Evolutionary conservation across 2,113 vertebrate genomes (phyloP), one percentile per base, ranked within the genome.

Genomic region (Tinamus guttatus): DNA sequence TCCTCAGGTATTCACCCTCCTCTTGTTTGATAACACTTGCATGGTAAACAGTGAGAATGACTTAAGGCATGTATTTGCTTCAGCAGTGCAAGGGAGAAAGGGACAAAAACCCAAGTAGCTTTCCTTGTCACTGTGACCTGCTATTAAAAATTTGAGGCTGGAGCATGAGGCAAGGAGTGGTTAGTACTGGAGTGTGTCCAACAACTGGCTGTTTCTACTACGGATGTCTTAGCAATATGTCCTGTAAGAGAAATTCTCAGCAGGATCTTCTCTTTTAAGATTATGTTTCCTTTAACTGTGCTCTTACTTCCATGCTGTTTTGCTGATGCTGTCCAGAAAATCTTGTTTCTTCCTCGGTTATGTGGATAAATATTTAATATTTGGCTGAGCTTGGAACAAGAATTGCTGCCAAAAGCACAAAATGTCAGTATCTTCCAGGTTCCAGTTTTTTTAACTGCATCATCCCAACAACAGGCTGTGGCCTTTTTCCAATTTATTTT

Each of bases 1-100:
- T 77, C 38, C 38, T 30, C 58, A 52, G 47, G 47, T 82, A 64
- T 79, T 84, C 43, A 28, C 22, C 20, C 27, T 24, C 13, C 5
- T 32, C 95, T 73, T 95, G 13, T 84, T 82, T 81, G 73, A 13
- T 87, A 78, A 78, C 21, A 78, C 18, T 52, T 68, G 9, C 40
- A 62, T 59, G 90, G 56, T 60, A 95, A 63, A 80, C 74, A 62
- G 64, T 89, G 67, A 45, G 68, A 90, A 96, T 81, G 52, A 70
- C 7, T 75, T 75, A 81, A 90, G 30, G 14, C 17, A 45, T 89
- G 4, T 7, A 40, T 96, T 96, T 58, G 3, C 32, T 88, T 70
- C 88, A 73, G 49, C 17, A 38, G 28, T 58, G 40, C 78, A 90
- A 96, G 41, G 68, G 30, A 95, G 64, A 45, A 81, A 85, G n/a